Conservation (phyloP, 2,888 invertebrate species). For the Arrhopalites spinosus region DNA sequence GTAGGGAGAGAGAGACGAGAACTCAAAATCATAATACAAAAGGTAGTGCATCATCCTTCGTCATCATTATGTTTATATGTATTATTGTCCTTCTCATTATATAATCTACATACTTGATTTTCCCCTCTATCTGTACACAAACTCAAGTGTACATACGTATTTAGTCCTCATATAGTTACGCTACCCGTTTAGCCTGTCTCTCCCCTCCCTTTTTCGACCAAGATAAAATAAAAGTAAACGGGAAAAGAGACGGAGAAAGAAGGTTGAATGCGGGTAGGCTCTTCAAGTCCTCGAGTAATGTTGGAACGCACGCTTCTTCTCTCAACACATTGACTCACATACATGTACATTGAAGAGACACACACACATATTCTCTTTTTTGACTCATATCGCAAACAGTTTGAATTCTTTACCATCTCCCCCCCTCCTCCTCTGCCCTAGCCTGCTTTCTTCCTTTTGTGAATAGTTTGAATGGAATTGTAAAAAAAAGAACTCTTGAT, state of each 20-base stretch:
- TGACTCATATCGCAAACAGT: too few relatives aligned
- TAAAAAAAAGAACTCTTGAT: slow-evolving; percentile 17
- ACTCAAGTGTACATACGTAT: neutral
- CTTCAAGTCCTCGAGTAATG: too few relatives aligned
- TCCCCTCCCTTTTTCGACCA: too few relatives aligned
- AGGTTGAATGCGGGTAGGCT: too few relatives aligned
- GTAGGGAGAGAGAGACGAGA: neutral
- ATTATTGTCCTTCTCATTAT: neutral
- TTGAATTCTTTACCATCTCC: neutral
- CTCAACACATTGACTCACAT: too few relatives aligned
- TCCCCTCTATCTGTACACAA: neutral
- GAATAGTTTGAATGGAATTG: neutral
- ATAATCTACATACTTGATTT: neutral
- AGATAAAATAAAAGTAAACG: too few relatives aligned
- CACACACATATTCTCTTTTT: too few relatives aligned
- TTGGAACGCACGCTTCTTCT: too few relatives aligned
- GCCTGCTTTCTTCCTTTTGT: neutral
- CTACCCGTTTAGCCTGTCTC: too few relatives aligned
- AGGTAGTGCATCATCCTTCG: slow-evolving; percentile 11
- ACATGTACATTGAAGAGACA: too few relatives aligned
- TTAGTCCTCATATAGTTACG: neutral
- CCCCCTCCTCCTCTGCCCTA: too few relatives aligned
- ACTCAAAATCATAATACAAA: neutral
- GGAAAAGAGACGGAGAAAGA: too few relatives aligned
- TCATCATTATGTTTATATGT: neutral